Evolutionary conservation across 2,797 vertebrate species (phyloP).

Genomic region (Poliocrania exsul): DNA sequence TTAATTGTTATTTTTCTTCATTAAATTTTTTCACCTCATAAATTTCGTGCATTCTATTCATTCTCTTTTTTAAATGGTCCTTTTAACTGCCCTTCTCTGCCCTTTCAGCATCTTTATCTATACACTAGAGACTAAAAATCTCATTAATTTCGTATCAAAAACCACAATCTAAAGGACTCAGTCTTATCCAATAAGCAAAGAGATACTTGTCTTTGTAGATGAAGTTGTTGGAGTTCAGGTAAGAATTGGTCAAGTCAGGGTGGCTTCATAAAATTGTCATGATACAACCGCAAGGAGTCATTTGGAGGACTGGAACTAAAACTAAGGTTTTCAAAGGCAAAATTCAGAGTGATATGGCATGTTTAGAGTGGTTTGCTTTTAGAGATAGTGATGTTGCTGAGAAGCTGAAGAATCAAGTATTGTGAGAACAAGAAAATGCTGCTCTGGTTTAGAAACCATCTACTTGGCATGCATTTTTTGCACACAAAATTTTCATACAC

Average conservation of each 20-base stretch:
- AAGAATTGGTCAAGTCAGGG: neutral
- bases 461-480: neutral
- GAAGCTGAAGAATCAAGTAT: neutral
- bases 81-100: neutral
- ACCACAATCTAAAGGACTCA: neutral
- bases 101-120: neutral
- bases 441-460: neutral
- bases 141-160: neutral
- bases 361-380: neutral
- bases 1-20: slow-evolving; percentile 78
- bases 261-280: neutral
- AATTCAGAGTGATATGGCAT: neutral
- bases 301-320: neutral
- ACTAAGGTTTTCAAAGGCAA: neutral
- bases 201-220: neutral
- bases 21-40: slow-evolving; percentile 69
- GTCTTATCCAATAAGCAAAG: neutral
- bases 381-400: neutral
- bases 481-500: neutral
- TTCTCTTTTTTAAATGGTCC: slow-evolving; percentile 35
- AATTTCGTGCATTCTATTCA: slow-evolving; percentile 56
- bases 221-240: neutral
- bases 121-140: slow-evolving; percentile 2
- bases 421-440: neutral
- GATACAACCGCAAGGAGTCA: neutral